Conservation (phyloP, 2,113 vertebrate genomes). For the Sturnus vulgaris region DNA sequence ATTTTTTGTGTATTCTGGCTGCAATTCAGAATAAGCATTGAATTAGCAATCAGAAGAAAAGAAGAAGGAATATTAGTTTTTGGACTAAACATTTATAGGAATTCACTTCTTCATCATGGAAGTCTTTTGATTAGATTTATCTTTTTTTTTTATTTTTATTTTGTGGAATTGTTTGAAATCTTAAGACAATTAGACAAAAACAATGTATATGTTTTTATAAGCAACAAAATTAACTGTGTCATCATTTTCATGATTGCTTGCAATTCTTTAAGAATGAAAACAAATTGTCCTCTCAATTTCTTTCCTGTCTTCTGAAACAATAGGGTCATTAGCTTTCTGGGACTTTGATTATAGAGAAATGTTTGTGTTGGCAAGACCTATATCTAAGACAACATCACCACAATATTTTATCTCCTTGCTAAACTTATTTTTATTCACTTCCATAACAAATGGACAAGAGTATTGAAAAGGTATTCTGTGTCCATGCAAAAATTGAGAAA, state of each 20-base stretch:
- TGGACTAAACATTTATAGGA: background rate
- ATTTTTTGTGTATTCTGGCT: background rate
- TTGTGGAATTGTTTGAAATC: background rate
- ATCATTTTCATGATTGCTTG: background rate
- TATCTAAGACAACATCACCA: background rate
- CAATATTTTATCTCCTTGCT: background rate
- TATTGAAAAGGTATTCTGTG: background rate
- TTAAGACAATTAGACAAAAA: background rate
- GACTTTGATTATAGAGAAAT: background rate
- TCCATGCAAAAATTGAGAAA: background rate
- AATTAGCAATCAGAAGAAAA: background rate
- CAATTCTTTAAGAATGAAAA: background rate
- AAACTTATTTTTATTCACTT: background rate
- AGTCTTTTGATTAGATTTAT: background rate
- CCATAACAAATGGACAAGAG: background rate
- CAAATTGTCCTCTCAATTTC: background rate
- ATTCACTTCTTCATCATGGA: background rate
- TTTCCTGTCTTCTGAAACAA: background rate
- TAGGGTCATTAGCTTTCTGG: background rate
- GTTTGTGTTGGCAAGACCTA: background rate
- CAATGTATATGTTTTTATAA: background rate
- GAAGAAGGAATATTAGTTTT: background rate
- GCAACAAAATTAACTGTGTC: background rate
- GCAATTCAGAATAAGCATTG: background rate
- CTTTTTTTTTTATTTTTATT: background rate